Percentiles rank a stretch among this genome's conserved stretches.
These are phyloP conservation scores for Scophthalmus maximus DNA, from an alignment of 2,113 vertebrate species.

Conservation along the genomic window DNA sequence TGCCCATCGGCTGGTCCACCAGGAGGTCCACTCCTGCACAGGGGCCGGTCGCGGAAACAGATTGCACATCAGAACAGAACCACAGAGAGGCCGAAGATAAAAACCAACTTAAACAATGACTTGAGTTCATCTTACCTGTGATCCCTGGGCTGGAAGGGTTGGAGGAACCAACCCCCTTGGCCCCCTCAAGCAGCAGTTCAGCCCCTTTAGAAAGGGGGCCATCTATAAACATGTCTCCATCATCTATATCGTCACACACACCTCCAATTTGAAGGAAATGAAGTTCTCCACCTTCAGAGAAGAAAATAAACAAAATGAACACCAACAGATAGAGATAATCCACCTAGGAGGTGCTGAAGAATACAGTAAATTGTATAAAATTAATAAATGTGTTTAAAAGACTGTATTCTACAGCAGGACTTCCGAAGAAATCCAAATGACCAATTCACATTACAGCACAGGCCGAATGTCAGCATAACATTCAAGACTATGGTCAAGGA, in stretches of 20 bases:
- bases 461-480: too few relatives aligned
- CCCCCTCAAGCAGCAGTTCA: constrained; percentile 92
- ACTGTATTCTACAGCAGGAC: neutral
- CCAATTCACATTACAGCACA: neutral
- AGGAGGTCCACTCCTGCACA: constrained; percentile 93
- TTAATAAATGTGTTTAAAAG: too few relatives aligned
- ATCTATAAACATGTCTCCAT: constrained; percentile 97
- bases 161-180: constrained; percentile 92
- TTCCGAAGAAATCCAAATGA: neutral
- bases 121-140: constrained; percentile 84
- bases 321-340: neutral
- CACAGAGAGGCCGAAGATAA: neutral
- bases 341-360: neutral
- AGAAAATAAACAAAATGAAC: constrained; percentile 14
- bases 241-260: constrained; percentile 96
- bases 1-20: constrained; percentile 92
- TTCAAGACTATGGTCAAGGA: too few relatives aligned
- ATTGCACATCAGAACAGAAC: neutral
- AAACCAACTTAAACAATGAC: neutral
- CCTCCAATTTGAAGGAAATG: constrained; percentile 99
- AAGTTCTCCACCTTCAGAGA: constrained; percentile 94
- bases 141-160: constrained; percentile 98
- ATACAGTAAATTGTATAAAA: neutral
- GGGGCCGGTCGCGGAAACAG: neutral
- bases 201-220: constrained; percentile 94